Evolutionary conservation across 2,888 invertebrate species (phyloP).

Genomic region (Napeogenes inachia): DNA sequence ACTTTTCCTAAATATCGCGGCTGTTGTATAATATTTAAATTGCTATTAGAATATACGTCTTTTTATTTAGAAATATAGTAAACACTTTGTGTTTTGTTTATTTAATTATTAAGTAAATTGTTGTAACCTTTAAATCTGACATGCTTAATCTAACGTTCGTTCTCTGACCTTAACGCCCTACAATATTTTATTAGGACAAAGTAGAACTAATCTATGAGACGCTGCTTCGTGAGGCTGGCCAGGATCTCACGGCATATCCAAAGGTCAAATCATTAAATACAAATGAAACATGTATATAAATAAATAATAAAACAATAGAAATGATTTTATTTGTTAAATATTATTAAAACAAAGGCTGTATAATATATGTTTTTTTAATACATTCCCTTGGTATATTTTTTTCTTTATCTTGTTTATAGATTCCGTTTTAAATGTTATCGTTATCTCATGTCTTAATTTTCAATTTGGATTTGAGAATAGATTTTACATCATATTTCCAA

Average conservation of each 20-base stretch:
- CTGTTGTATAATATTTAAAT: conserved; percentile 4
- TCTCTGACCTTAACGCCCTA: conserved; percentile 11
- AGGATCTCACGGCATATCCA: conserved; percentile 11
- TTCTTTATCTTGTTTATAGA: too few species aligned
- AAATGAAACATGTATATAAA: background rate
- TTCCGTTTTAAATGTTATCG: too few species aligned
- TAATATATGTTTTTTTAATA: too few species aligned
- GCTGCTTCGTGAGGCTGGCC: conserved; percentile 11
- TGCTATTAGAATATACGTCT: too few species aligned
- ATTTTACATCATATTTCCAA: too few species aligned
- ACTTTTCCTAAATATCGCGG: conserved; percentile 9
- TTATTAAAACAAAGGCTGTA: background rate
- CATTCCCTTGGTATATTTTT: too few species aligned
- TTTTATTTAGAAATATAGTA: too few species aligned
- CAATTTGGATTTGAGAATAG: too few species aligned
- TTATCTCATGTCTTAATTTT: too few species aligned
- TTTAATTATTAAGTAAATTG: background rate
- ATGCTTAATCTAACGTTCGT: background rate
- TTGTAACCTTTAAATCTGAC: background rate
- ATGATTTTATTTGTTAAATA: background rate
- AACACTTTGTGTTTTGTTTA: too few species aligned
- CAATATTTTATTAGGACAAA: conserved; percentile 17
- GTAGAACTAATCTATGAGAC: conserved; percentile 12
- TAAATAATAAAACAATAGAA: too few species aligned
- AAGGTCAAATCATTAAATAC: conserved; percentile 15